Conservation (phyloP, 2,113 vertebrate genomes). For the Dunckerocampus dactyliophorus region DNA sequence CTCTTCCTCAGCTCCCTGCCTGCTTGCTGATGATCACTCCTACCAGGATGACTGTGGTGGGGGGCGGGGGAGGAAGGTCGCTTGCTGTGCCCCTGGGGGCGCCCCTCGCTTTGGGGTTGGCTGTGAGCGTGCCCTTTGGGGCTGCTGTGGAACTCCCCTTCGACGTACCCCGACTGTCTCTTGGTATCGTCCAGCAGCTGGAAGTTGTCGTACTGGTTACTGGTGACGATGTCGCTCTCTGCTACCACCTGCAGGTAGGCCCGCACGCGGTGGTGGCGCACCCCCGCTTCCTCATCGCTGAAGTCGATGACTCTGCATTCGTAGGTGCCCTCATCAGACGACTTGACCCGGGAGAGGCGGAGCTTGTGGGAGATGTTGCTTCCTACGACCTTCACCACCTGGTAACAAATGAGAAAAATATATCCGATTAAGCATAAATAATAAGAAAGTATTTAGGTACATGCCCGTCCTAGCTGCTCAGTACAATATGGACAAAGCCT, state of each 20-base stretch:
- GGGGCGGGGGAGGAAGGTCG: constrained; percentile 42
- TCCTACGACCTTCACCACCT: constrained; percentile 93
- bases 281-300: constrained; percentile 79
- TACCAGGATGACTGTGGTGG: constrained; percentile 71
- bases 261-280: constrained; percentile 86
- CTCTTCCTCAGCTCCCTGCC: constrained; percentile 86
- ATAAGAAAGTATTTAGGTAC: no score
- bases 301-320: constrained; percentile 95
- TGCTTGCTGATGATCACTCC: constrained; percentile 67
- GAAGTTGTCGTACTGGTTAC: constrained; percentile 42
- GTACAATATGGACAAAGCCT: no score
- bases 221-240: constrained; percentile 46
- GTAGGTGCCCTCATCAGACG: constrained; percentile 88
- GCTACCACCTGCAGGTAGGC: constrained; percentile 88
- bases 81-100: constrained; percentile 54
- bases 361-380: constrained; percentile 98
- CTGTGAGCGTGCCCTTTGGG: constrained; percentile 26
- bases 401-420: constrained; percentile 7
- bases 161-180: constrained; percentile 22
- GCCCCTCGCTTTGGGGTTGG: constrained; percentile 67
- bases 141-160: no score
- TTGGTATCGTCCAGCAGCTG: constrained; percentile 50
- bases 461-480: no score
- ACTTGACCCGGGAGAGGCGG: constrained; percentile 88
- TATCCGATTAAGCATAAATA: neutral